Evolutionary conservation across 2,797 vertebrate genomes (phyloP).

Genomic region (Telmatherina bonti): DNA sequence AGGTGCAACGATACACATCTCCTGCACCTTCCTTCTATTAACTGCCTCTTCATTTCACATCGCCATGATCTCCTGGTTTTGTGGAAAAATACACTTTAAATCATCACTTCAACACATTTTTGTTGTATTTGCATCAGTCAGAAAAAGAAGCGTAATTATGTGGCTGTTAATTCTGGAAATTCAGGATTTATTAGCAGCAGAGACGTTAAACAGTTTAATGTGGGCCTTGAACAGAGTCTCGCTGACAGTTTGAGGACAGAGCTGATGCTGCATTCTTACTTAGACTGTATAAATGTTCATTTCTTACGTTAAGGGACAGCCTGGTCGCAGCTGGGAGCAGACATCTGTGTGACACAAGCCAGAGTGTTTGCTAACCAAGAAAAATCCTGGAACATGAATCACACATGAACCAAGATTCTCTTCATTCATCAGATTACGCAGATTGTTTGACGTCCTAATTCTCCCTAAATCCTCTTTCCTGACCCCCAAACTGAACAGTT

Average conservation of each 20-base stretch:
- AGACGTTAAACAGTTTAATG: slow-evolving; percentile 20
- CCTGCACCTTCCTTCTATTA: slow-evolving; percentile 66
- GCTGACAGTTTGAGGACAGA: slow-evolving; percentile 39
- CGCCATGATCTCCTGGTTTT: slow-evolving; percentile 32
- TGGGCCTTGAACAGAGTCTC: slow-evolving; percentile 10
- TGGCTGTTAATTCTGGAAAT: neutral
- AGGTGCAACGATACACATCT: slow-evolving; percentile 68
- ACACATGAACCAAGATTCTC: neutral
- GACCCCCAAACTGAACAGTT: neutral
- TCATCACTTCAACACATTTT: neutral
- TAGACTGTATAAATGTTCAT: neutral
- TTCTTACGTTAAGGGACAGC: slow-evolving; percentile 10
- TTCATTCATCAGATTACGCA: neutral
- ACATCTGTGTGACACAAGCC: slow-evolving; percentile 28
- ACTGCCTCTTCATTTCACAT: slow-evolving; percentile 51
- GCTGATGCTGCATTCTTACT: neutral
- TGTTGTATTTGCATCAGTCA: neutral
- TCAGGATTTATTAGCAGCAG: slow-evolving; percentile 8
- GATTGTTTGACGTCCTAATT: neutral
- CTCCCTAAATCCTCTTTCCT: neutral
- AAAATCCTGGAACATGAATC: slow-evolving; percentile 1
- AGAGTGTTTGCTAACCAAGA: slow-evolving; percentile 8
- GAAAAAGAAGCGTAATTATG: neutral
- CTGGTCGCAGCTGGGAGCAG: slow-evolving; percentile 14
- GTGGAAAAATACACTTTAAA: slow-evolving; percentile 21